A percentile compares a stretch with the other conserved stretches of the same genome.
phyloP scores from a whole-genome alignment of 2,113 vertebrate species.

The Gnathonemus longibarbis region DNA sequence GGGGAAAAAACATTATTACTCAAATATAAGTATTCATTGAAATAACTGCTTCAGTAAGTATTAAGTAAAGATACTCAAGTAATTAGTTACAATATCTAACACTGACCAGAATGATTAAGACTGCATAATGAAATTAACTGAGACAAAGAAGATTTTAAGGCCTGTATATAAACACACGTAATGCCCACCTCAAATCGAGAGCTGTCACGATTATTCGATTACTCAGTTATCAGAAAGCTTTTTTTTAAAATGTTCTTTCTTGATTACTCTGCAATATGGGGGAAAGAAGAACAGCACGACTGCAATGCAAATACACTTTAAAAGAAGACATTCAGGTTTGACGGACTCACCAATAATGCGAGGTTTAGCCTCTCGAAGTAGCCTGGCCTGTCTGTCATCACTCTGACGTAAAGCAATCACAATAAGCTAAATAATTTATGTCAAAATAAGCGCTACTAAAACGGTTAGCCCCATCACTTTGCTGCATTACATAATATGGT shows the following conservation, averaged over 20 bases:
- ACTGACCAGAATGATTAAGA: background rate
- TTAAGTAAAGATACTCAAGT: background rate
- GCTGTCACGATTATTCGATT: background rate
- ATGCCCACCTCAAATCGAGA: background rate
- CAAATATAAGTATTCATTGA: background rate
- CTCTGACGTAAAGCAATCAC: background rate
- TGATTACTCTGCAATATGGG: background rate
- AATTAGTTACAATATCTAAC: background rate
- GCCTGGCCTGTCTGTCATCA: background rate
- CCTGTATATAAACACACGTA: background rate
- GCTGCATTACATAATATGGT: too few relatives aligned
- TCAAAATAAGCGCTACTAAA: background rate
- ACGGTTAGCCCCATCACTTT: background rate
- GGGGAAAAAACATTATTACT: background rate
- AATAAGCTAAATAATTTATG: background rate
- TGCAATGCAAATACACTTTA: background rate
- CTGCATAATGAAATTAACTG: background rate
- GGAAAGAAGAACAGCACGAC: background rate
- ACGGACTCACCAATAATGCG: background rate
- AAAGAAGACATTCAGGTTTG: background rate
- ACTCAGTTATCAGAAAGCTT: background rate
- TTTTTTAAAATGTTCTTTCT: background rate
- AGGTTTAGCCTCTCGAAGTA: background rate
- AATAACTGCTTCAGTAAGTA: background rate
- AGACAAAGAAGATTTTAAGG: background rate